Evolutionary conservation across 2,888 invertebrate genomes (phyloP).

Genomic region (Ophraella communa): DNA sequence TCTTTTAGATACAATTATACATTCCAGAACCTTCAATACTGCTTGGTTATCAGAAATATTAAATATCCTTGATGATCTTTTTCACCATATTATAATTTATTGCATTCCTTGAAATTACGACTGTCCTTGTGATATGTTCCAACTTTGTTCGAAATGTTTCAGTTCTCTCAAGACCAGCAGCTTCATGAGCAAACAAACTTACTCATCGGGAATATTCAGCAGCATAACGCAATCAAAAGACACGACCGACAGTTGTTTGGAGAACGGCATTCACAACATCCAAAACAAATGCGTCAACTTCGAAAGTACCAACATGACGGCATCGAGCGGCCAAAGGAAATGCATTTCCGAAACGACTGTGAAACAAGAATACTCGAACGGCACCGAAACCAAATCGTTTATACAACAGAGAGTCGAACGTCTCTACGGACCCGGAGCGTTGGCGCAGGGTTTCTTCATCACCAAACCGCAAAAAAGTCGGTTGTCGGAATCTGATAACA

Average conservation of each 20-base stretch:
- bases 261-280: conserved; percentile 44
- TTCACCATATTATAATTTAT: too few relatives aligned
- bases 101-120: too few relatives aligned
- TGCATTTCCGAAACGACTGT: conserved; percentile 46
- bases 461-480: conserved; percentile 65
- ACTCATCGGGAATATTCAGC: conserved; percentile 46
- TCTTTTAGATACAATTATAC: too few relatives aligned
- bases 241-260: conserved; percentile 53
- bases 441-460: conserved; percentile 85
- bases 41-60: too few relatives aligned
- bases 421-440: conserved; percentile 84
- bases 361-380: conserved; percentile 48
- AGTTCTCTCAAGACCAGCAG: conserved; percentile 47
- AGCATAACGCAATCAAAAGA: conserved; percentile 43
- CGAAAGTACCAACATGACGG: conserved; percentile 42
- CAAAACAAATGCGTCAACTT: conserved; percentile 46
- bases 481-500: conserved; percentile 45
- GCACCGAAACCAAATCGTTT: conserved; percentile 72
- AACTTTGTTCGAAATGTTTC: background rate
- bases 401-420: conserved; percentile 89
- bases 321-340: conserved; percentile 45
- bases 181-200: conserved; percentile 47
- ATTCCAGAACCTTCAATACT: too few relatives aligned
- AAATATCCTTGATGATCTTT: too few relatives aligned
- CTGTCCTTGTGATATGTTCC: too few relatives aligned